These are phyloP conservation scores for Mormyrus iriodes DNA, from an alignment of 2,113 vertebrate species.

Conservation along the genomic window DNA sequence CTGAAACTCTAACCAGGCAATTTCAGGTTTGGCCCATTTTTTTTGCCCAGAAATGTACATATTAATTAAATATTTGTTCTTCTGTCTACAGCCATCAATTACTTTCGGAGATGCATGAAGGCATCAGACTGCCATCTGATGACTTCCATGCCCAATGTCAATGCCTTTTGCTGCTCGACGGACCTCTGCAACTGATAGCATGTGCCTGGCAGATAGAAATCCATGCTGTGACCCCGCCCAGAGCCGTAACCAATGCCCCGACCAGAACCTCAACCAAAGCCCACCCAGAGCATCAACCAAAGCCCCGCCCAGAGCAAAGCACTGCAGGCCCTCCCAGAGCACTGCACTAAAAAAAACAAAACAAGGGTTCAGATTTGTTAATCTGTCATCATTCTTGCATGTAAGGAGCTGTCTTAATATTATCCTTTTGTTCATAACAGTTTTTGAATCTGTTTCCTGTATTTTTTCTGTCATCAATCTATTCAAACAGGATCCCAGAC, in stretches of 20 bases:
- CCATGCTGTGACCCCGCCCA: background rate
- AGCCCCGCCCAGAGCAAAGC: background rate
- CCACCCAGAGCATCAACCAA: background rate
- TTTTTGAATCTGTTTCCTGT: background rate
- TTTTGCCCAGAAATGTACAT: background rate
- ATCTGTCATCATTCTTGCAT: background rate
- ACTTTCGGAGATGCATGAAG: slow-evolving; percentile 6
- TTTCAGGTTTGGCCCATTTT: background rate
- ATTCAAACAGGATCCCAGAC: background rate
- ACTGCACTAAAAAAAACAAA: background rate
- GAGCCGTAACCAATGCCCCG: too few species aligned
- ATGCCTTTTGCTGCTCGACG: background rate
- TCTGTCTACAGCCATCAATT: background rate
- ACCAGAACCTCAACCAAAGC: background rate
- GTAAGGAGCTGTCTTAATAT: background rate
- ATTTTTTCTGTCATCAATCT: background rate
- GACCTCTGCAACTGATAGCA: slow-evolving; percentile 2
- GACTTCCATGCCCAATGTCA: background rate
- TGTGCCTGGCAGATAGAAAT: background rate
- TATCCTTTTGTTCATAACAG: background rate
- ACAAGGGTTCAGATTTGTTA: background rate
- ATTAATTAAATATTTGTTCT: background rate
- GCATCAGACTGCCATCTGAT: background rate
- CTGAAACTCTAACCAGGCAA: background rate
- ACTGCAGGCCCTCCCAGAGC: background rate